Percentiles rank a stretch among this genome's conserved stretches.
These are phyloP conservation scores for Plusia festucae DNA, from an alignment of 2,888 invertebrate genomes.

Conservation along the genomic window DNA sequence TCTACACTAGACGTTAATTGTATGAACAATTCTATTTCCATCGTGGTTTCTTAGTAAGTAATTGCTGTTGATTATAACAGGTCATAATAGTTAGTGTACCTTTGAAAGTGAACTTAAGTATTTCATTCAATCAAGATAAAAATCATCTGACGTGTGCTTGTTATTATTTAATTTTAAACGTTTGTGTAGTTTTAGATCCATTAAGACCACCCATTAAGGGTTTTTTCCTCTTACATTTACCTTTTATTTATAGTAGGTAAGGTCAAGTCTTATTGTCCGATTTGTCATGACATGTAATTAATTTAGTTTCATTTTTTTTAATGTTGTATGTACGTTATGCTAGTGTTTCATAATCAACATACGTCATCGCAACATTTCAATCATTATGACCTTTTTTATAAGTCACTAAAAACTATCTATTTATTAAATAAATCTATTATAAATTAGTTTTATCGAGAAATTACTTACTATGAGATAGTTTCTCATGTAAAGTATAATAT, in stretches of 20 bases:
- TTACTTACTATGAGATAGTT: no score
- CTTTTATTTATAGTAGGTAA: no score
- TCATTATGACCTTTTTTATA: no score
- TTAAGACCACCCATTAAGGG: no score
- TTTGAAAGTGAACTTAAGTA: background rate
- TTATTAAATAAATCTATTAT: no score
- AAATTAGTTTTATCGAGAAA: no score
- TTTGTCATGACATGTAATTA: no score
- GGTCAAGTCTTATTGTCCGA: no score
- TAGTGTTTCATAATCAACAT: constrained; percentile 49
- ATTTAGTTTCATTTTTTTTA: no score
- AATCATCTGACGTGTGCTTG: background rate
- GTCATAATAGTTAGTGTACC: background rate
- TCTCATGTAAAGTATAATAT: no score
- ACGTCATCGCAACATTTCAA: constrained; percentile 42
- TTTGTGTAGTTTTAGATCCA: background rate
- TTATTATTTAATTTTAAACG: background rate
- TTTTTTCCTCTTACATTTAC: background rate
- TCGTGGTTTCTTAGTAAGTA: constrained; percentile 14
- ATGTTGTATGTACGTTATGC: no score
- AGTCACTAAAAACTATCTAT: no score
- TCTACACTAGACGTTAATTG: constrained; percentile 45
- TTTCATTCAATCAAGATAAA: background rate
- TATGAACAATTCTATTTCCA: constrained; percentile 27
- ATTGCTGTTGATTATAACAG: constrained; percentile 13